Base-by-base conservation (phyloP, 2,113 vertebrate species). In the Brachionichthys hirsutus region DNA sequence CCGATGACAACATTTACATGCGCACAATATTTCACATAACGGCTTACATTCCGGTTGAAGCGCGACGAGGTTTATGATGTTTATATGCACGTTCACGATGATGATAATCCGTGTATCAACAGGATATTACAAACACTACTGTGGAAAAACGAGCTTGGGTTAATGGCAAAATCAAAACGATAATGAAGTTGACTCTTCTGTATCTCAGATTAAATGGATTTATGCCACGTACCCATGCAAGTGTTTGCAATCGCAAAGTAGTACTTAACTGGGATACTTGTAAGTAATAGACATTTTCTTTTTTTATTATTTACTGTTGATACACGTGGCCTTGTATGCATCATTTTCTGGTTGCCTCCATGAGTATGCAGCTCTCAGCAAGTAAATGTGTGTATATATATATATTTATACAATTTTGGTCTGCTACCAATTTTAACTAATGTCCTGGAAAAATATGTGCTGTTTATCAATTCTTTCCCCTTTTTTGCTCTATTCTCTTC, bases 1-100 rank as follows among this genome's bases (percentile, higher is more conserved):
- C 73, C 78, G 58, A 89, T 85, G 68, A 62, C 79, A 77, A 73
- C 81, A 83, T 89, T 87, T 83, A 83, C 76, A 87, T 85, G 78
- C 68, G 62, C 64, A 56, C 62, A 54, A 43, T 70, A 70, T 71
- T 60, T 66, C 54, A 77, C 70, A 85, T 82, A 82, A 79, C 80
- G 80, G 70, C 46, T 45, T 73, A 77, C 79, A 81, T 81, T 69
- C 52, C 47, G 54, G 52, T 75, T 69, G 43, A 54, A 61, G 48
- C 62, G 60, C 19, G 67, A 0, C 1, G 47, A 8, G 8, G 24
- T 38, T 38, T 38, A 38, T 38, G 36, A 66, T 24, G 69, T 74
- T 84, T 67, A 57, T 77, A 52, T 62, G 46, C 65, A 65, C 54
- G 18, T 72, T 63, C 55, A 54, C 56, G 20, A 54, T 68, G 66